Conservation (phyloP, 1,140 invertebrate genomes). For the Elymnias hypermnestra region DNA sequence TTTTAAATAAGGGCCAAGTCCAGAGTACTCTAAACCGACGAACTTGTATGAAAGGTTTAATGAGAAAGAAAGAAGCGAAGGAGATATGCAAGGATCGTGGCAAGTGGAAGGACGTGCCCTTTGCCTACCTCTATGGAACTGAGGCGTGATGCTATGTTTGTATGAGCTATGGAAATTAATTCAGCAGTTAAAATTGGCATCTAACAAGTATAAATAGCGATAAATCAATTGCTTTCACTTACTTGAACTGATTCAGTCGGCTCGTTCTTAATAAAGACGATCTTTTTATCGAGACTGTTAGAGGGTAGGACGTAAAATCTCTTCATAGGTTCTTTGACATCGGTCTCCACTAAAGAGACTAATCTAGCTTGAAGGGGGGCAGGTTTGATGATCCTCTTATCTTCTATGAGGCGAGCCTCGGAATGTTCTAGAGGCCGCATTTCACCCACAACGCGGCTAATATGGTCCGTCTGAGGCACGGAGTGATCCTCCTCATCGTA, state of each 20-base stretch:
- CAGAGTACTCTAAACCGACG: no score
- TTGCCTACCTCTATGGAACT: no score
- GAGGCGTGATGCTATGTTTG: no score
- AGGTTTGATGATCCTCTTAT: conserved; percentile 65
- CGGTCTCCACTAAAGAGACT: conserved; percentile 49
- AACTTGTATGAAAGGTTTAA: no score
- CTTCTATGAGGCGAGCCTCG: conserved; percentile 52
- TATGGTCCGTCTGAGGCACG: conserved; percentile 36
- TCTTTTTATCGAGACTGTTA: conserved; percentile 62
- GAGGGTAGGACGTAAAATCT: conserved; percentile 67
- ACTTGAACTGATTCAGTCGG: conserved; percentile 65
- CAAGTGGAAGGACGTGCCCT: no score
- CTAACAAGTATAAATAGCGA: no score
- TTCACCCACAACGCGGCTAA: conserved; percentile 30
- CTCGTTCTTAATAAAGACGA: conserved; percentile 72
- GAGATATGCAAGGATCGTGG: no score
- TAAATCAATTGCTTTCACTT: no score
- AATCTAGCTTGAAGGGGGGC: conserved; percentile 55
- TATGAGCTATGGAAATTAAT: no score
- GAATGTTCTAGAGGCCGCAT: conserved; percentile 44
- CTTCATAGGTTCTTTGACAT: conserved; percentile 48
- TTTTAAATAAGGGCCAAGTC: no score
- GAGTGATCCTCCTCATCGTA: conserved; percentile 56
- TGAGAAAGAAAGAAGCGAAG: no score
- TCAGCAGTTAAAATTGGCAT: no score